Conservation (phyloP, 2,113 vertebrate genomes). For the Ahaetulla prasina region DNA sequence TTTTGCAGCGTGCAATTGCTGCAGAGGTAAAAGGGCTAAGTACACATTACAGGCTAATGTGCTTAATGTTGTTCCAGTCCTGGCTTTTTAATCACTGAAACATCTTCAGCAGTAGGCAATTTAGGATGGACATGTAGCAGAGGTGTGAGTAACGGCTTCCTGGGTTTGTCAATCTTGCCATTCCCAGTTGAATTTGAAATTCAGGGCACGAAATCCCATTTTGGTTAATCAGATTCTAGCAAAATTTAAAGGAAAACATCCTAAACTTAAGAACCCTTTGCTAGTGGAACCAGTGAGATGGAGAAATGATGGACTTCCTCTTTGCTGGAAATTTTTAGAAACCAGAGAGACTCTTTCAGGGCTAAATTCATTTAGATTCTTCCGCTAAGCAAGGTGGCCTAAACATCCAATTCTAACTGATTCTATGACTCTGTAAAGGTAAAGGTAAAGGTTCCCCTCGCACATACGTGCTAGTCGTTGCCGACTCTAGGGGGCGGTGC, state of each 20-base stretch:
- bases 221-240: neutral
- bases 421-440: neutral
- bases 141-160: neutral
- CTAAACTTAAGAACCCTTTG: neutral
- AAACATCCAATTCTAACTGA: neutral
- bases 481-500: no score
- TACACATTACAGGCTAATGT: neutral
- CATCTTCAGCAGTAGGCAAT: neutral
- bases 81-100: neutral
- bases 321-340: neutral
- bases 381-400: neutral
- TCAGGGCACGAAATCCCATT: neutral
- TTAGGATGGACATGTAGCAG: neutral
- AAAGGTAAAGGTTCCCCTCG: no score
- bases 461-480: no score
- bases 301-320: neutral
- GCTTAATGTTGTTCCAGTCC: neutral
- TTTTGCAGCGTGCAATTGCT: neutral
- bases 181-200: neutral
- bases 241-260: neutral
- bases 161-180: neutral
- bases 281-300: neutral
- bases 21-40: neutral
- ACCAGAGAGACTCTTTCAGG: neutral
- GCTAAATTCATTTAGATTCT: neutral